These are phyloP conservation scores for Rhyacophila brunnea DNA, from an alignment of 1,140 invertebrate genomes.

Conservation along the genomic window DNA sequence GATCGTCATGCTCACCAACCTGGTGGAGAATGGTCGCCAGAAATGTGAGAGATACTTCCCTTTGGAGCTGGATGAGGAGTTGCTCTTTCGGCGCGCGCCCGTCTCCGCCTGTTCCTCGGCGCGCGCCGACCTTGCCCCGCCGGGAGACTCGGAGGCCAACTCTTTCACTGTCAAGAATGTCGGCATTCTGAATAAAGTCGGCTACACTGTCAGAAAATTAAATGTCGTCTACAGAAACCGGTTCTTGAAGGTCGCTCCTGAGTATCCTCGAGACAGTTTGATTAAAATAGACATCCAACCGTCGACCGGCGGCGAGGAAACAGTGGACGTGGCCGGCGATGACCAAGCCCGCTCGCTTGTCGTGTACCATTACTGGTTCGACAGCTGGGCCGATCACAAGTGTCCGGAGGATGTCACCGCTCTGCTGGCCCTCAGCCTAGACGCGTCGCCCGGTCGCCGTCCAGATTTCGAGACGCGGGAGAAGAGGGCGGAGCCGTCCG, in stretches of 20 bases:
- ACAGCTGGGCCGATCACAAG: conserved; percentile 69
- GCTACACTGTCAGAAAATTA: conserved; percentile 65
- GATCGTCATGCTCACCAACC: conserved; percentile 88
- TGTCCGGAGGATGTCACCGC: conserved; percentile 60
- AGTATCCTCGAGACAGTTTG: conserved; percentile 1
- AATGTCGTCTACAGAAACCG: conserved; percentile 43
- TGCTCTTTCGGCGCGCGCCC: conserved; percentile 38
- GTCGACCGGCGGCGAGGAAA: conserved; percentile 17
- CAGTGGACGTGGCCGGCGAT: conserved; percentile 24
- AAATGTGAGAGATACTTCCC: conserved; percentile 91
- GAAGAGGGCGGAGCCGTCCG: not conserved
- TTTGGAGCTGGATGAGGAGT: conserved; percentile 58
- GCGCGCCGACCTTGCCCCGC: conserved; percentile 16
- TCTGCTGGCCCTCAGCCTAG: conserved; percentile 59
- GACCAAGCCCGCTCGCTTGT: conserved; percentile 38
- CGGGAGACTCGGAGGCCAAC: conserved; percentile 26
- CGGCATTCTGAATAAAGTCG: conserved; percentile 58
- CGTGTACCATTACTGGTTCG: conserved; percentile 66
- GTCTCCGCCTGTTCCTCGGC: conserved; percentile 12
- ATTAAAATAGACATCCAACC: not conserved
- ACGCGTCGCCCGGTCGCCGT: conserved; percentile 49
- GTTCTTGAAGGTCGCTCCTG: conserved; percentile 29
- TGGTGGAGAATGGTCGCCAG: conserved; percentile 75
- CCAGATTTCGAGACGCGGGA: conserved; percentile 10
- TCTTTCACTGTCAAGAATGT: conserved; percentile 59